Evolutionary conservation across 2,888 invertebrate species (phyloP), one percentile per base, ranked within the genome.

Genomic region (Anarsia innoxiella): DNA sequence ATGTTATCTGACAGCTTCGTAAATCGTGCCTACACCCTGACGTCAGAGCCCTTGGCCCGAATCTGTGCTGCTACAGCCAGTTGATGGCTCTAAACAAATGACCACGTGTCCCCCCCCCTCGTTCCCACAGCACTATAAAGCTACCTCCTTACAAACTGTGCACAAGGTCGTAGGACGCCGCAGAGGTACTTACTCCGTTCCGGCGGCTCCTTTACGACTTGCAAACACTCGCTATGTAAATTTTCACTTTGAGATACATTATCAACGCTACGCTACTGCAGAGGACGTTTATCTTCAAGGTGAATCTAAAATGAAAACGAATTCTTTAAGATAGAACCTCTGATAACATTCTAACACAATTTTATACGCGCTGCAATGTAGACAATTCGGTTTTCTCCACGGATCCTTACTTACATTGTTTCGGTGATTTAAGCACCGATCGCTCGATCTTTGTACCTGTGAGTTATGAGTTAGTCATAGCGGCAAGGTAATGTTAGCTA

Each of bases 201-300:
- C 12, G 12, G 23, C 8, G 2, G 31, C 12, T 32, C 23, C 14
- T 31, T 32, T 32, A 32, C 31, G 23, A 11, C 31, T 32, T 32
- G 31, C 12, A 23, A 32, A 32, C 32, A 32, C 13, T 23, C 13
- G 9, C 32, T 23, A 23, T 32, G 31, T 32, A 23, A 32, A 13
- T 32, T 31, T 31, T 31, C 31, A 31, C 32, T 23, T n/a, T 12
- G 13, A 32, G 32, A 32, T 32, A 32, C 23, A 32, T 32, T 32
- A 32, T 32, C 32, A 13, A 13, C 13, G 32, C 32, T 23, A 19
- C 19, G 32, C 13, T 19, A 6, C 6, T 5, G 6, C 3, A 6
- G 19, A 19, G 19, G 19, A 19, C 19, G 19, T 19, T 19, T 19
- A 19, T 19, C 19, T 19, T 19, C 19, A 19, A n/a, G n/a, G n/a